Evolutionary conservation across 1,140 invertebrate species (phyloP), one percentile per base, ranked within the genome.

Genomic region (Drosophila tristis): DNA sequence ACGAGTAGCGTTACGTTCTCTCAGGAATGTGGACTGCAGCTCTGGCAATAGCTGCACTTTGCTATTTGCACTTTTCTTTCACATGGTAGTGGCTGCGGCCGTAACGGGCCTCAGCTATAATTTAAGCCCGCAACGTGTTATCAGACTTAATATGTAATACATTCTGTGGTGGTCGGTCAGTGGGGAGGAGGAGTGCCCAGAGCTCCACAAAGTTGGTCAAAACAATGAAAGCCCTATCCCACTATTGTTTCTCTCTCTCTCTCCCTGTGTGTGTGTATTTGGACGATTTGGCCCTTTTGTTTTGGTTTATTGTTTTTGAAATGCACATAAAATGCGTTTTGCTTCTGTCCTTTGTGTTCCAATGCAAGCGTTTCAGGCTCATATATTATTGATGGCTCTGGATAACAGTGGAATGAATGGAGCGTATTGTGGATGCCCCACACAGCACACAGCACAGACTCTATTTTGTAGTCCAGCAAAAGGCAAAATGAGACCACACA

Each of bases 301-400:
- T 81, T 81, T 81, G 78, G 59, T 72, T 81, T 81, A 80, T 80
- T 80, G 78, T 80, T 77, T 77, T 80, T 81, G 59, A 77, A 81
- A 81, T 80, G 54, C 78, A 81, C 78, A 80, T 80, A 77, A 80
- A 80, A 80, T 80, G 78, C 73, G 62, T 81, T 80, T 62, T 58
- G 49, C 48, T 26, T 63, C 64, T 61, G 49, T 45, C 60, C 58
- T 49, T 58, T 77, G 59, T 65, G 47, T 9, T 43, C 43, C 47
- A 66, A 60, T 71, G 61, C 72, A 61, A 81, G 49, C 73, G 53
- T 56, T 80, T 77, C 39, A 48, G 59, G 31, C 73, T 80, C 61
- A 66, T 81, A 67, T 80, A 56, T 81, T 77, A 80, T 81, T 80
- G 73, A 77, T 73, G 56, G 66, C 23, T 23, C 25, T 43, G 72